Base-by-base conservation (phyloP, 2,797 vertebrate species). In the Emys orbicularis region DNA sequence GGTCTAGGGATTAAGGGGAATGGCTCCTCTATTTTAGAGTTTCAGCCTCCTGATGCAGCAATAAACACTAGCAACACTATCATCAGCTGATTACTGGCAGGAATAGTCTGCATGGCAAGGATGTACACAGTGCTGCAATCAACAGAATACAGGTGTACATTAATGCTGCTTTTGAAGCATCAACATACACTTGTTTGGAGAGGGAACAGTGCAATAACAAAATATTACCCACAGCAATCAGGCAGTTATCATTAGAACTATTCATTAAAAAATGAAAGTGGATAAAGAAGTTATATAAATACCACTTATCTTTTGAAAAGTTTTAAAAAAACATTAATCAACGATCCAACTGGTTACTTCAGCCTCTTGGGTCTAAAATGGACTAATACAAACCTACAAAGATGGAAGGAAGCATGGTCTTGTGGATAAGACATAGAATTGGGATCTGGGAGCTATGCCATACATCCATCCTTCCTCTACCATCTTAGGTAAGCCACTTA, bases 1-100 rank as follows among this genome's bases (percentile, higher is more conserved):
- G 59, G 41, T 31, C 57, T 92, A 7, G 3, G 25, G 79, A 27
- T 77, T 85, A 89, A 93, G 83, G 53, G 84, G 0, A 85, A 10
- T 41, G 89, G n/a, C 47, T 79, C 83, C 81, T 23, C 65, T 50
- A 80, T 92, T 90, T 82, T 12, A 27, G 50, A 72, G 77, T 95
- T 88, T 83, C 80, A 93, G 57, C 27, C 37, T 89, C 52, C 54
- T 93, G 76, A 23, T 89, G n/a, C 31, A 92, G 94, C 94, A 95
- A 89, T 59, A 61, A 85, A 2, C 85, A 89, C 81, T 83, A 95
- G 87, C 83, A 87, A 83, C 79, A 87, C 25, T 44, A 76, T 13
- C 47, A 47, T 47, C 27, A 47, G 79, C 49, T 89, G 53, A 5
- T 29, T 87, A 91, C 84, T 95, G 92, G 81, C 95, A 96, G 86